Conservation (phyloP, 2,797 vertebrate genomes). For the Dermochelys coriacea region DNA sequence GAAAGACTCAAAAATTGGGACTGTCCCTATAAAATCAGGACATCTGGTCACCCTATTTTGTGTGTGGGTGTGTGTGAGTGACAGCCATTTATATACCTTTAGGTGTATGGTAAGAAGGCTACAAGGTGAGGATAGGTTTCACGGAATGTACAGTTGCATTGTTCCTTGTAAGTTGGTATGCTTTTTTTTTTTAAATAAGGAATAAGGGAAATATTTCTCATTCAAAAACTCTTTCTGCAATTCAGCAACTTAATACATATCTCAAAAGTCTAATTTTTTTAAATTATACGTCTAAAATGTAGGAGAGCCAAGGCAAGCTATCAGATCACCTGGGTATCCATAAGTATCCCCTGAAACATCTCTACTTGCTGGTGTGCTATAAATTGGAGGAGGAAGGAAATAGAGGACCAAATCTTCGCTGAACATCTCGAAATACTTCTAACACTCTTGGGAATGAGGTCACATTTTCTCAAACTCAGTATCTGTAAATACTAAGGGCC, state of each 20-base stretch:
- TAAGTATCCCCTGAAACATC: background rate
- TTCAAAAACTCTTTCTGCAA: background rate
- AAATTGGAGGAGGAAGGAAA: background rate
- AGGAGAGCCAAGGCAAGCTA: background rate
- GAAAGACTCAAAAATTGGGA: too few relatives aligned
- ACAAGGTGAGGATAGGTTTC: background rate
- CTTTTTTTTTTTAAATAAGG: background rate
- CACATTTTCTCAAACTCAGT: background rate
- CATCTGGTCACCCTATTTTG: too few relatives aligned
- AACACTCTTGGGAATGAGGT: conserved; percentile 12
- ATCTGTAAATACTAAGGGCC: background rate
- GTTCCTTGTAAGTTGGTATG: rapidly evolving
- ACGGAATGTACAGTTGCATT: rapidly evolving
- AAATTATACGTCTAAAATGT: background rate
- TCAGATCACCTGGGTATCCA: background rate
- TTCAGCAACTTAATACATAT: background rate
- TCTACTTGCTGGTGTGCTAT: rapidly evolving
- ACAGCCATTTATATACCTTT: background rate
- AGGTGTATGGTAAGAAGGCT: background rate
- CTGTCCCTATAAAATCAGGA: too few relatives aligned
- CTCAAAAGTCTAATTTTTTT: background rate
- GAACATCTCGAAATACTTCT: conserved; percentile 8
- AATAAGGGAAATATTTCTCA: background rate
- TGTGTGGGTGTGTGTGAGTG: rapidly evolving
- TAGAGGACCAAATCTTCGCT: background rate